Conservation (phyloP, 2,113 vertebrate genomes). For the Camelus dromedarius region DNA sequence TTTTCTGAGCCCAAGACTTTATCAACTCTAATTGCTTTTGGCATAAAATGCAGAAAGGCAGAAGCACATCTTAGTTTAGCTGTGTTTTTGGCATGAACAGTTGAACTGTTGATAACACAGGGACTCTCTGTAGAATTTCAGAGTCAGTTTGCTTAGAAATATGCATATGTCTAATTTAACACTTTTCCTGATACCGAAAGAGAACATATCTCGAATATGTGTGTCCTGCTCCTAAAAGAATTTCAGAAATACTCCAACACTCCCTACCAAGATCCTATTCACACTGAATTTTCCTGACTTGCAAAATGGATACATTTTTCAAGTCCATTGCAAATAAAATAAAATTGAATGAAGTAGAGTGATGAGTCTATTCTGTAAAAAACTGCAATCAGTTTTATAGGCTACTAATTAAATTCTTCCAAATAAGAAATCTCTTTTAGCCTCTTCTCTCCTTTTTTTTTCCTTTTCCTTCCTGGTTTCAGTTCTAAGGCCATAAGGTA, state of each 20-base stretch:
- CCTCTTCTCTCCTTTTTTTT: not conserved
- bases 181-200: not conserved
- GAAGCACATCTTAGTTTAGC: not conserved
- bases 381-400: not conserved
- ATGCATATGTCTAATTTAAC: constrained; percentile 19
- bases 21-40: constrained; percentile 37
- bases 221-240: not conserved
- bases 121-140: constrained; percentile 34
- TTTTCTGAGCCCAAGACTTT: constrained; percentile 5
- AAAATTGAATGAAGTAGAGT: not conserved
- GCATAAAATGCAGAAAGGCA: not conserved
- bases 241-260: constrained; percentile 7
- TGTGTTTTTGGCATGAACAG: not conserved
- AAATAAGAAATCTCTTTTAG: not conserved
- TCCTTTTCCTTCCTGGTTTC: not conserved
- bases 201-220: not conserved
- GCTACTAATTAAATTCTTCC: not conserved
- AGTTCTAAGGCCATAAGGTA: not conserved
- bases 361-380: not conserved
- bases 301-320: not conserved
- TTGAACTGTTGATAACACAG: constrained; percentile 26
- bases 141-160: constrained; percentile 37
- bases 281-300: not conserved
- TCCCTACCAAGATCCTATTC: not conserved
- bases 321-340: not conserved